phyloP scores from a whole-genome alignment of 2,888 invertebrate species.

The Microplitis manilae region DNA sequence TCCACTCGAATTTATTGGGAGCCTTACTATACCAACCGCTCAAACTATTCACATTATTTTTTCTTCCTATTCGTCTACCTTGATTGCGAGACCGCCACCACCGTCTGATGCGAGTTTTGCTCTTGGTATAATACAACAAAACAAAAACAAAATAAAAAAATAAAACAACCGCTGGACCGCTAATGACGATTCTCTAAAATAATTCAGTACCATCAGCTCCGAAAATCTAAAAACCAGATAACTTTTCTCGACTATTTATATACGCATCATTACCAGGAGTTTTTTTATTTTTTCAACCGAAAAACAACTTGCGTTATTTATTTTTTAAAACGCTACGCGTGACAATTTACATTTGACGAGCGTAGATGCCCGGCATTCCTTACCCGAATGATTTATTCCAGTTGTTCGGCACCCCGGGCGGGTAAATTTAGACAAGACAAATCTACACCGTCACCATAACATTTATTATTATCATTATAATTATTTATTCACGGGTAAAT shows the following conservation, averaged over 20 bases:
- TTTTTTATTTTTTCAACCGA: background rate
- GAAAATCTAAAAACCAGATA: constrained; percentile 18
- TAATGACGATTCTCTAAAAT: constrained; percentile 66
- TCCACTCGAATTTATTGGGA: constrained; percentile 68
- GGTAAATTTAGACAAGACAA: constrained; percentile 18
- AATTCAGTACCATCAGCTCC: constrained; percentile 35
- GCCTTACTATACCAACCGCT: constrained; percentile 48
- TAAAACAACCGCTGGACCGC: constrained; percentile 43
- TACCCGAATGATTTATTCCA: constrained; percentile 18
- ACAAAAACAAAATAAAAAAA: background rate
- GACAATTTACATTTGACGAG: constrained; percentile 24
- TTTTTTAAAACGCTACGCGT: constrained; percentile 8
- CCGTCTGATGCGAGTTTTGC: background rate
- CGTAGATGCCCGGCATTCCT: background rate
- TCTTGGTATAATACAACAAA: too few relatives aligned
- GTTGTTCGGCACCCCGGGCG: constrained; percentile 15
- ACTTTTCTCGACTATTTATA: background rate
- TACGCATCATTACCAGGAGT: background rate
- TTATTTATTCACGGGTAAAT: constrained; percentile 15
- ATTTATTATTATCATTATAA: constrained; percentile 11
- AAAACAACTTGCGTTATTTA: background rate
- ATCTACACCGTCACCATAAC: constrained; percentile 1
- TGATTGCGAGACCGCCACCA: constrained; percentile 30
- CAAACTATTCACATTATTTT: constrained; percentile 37
- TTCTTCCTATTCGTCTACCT: constrained; percentile 28